Evolutionary conservation across 2,888 invertebrate genomes (phyloP).

Genomic region (Drosophila peninsularis): DNA sequence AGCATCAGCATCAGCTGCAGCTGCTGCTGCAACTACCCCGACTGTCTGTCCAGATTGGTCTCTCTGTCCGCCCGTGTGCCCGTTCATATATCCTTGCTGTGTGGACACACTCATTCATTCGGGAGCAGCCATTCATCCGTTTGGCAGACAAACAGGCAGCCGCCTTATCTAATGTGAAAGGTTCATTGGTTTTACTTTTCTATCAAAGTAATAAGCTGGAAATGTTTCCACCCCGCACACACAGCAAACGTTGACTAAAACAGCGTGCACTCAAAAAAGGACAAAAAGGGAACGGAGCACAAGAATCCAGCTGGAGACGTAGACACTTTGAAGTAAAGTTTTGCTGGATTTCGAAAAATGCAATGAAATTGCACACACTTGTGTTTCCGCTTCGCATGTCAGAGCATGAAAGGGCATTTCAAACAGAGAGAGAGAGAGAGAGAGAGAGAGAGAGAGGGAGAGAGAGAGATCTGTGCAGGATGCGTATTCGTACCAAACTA

Average conservation of each 20-base stretch:
- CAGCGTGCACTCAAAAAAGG: constrained; percentile 21
- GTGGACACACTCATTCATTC: constrained; percentile 51
- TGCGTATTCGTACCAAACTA: constrained; percentile 25
- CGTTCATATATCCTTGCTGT: constrained; percentile 19
- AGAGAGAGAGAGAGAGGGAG: neutral
- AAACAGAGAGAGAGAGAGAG: neutral
- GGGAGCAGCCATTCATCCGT: constrained; percentile 56
- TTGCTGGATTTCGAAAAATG: constrained; percentile 54
- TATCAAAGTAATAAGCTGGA: constrained; percentile 81
- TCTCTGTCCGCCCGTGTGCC: neutral
- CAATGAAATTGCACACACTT: constrained; percentile 74
- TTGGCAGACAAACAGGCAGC: constrained; percentile 66
- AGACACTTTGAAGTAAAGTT: constrained; percentile 64
- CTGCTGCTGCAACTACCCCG: constrained; percentile 8
- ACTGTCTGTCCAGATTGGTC: neutral
- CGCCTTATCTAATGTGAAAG: constrained; percentile 79
- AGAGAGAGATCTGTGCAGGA: neutral
- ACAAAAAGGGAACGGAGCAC: constrained; percentile 3
- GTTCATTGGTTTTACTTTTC: constrained; percentile 82
- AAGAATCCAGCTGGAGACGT: constrained; percentile 10
- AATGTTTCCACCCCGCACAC: constrained; percentile 51
- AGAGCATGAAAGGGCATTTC: constrained; percentile 32
- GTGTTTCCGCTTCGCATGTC: constrained; percentile 68
- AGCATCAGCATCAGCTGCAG: constrained; percentile 16
- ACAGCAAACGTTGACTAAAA: constrained; percentile 51